Conservation (phyloP, 2,797 vertebrate genomes). For the Pitangus sulphuratus region DNA sequence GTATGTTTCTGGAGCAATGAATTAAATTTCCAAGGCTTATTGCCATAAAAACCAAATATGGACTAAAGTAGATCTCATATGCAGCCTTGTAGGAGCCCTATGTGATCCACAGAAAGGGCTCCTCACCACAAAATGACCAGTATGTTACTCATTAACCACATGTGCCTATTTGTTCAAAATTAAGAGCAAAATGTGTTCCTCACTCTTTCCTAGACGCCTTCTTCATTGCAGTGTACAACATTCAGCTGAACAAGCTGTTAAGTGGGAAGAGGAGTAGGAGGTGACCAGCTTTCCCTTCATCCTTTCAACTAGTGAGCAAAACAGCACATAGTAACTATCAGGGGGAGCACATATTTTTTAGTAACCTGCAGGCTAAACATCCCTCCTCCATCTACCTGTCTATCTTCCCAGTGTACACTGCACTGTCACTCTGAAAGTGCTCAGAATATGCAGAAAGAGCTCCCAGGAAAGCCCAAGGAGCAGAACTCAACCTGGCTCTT, state of each 20-base stretch:
- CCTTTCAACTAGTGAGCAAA: constrained; percentile 49
- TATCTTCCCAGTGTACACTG: neutral
- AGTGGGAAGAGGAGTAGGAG: constrained; percentile 68
- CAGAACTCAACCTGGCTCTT: neutral
- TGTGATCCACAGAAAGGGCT: neutral
- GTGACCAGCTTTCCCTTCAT: constrained; percentile 62
- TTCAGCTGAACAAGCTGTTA: constrained; percentile 62
- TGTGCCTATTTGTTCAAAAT: neutral
- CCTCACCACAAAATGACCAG: neutral
- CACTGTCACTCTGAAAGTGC: neutral
- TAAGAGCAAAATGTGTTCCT: neutral
- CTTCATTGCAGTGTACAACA: constrained; percentile 1
- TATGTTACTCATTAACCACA: neutral
- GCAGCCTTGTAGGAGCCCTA: neutral
- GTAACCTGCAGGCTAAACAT: constrained; percentile 66
- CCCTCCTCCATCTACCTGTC: constrained; percentile 55
- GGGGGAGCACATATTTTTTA: constrained; percentile 56
- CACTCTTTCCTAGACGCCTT: neutral
- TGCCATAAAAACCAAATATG: neutral
- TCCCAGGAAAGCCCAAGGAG: neutral
- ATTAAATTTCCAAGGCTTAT: neutral
- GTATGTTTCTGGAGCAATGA: neutral
- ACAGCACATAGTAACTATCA: constrained; percentile 51
- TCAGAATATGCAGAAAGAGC: neutral
- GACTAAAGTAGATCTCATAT: neutral